phyloP scores from a whole-genome alignment of 2,113 vertebrate species.

The Pseudorhombus dupliciocellatus region DNA sequence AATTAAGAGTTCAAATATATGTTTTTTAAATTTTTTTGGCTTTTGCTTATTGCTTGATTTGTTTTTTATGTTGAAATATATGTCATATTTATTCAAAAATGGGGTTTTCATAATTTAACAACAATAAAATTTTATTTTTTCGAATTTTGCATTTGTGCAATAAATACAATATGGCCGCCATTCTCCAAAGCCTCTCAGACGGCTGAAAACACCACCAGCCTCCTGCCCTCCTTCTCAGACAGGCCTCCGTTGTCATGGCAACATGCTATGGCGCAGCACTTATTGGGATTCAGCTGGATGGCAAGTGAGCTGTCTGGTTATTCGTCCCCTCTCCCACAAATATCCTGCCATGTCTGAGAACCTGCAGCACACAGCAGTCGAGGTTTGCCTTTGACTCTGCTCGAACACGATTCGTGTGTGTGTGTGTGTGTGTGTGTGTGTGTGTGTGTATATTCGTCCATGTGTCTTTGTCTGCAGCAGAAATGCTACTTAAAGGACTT shows the following conservation, averaged over 20 bases:
- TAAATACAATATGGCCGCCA: conserved; percentile 67
- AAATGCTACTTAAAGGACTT: conserved; percentile 59
- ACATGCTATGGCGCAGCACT: conserved; percentile 92
- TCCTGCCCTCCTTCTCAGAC: conserved; percentile 77
- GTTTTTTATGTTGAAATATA: neutral
- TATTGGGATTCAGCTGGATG: conserved; percentile 85
- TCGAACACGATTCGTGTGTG: conserved; percentile 32
- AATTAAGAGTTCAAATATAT: neutral
- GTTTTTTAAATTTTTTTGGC: neutral
- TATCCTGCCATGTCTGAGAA: conserved; percentile 55
- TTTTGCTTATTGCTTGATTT: neutral
- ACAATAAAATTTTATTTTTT: neutral
- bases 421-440: conserved; percentile 41
- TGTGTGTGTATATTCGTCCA: conserved; percentile 36
- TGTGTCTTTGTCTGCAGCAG: conserved; percentile 63
- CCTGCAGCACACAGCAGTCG: conserved; percentile 36
- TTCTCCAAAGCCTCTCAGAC: conserved; percentile 50
- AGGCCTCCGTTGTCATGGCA: conserved; percentile 93
- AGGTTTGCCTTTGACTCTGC: conserved; percentile 56
- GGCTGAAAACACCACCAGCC: conserved; percentile 69
- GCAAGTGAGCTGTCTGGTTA: conserved; percentile 62
- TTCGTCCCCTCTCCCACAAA: conserved; percentile 57
- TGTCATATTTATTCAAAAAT: neutral
- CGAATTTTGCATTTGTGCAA: conserved; percentile 21
- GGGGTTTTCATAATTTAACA: neutral